phyloP scores from a whole-genome alignment of 2,113 vertebrate species.

The Polyodon spathula region DNA sequence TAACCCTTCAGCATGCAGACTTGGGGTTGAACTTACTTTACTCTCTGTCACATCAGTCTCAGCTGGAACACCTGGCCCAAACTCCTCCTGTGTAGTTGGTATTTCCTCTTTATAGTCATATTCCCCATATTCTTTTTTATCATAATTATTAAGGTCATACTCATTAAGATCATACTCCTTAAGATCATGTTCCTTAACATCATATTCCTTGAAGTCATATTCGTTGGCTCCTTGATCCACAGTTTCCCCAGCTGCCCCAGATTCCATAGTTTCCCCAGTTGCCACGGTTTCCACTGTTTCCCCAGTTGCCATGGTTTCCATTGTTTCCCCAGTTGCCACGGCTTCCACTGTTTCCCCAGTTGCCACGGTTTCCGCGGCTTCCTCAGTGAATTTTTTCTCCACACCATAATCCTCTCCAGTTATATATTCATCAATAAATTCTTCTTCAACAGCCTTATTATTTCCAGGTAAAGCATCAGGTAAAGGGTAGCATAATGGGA shows the following conservation, averaged over 20 bases:
- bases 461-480: constrained; percentile 52
- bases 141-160: constrained; percentile 81
- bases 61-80: constrained; percentile 88
- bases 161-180: constrained; percentile 59
- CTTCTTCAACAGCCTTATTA: constrained; percentile 83
- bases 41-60: constrained; percentile 85
- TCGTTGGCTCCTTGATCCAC: constrained; percentile 59
- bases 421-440: constrained; percentile 72
- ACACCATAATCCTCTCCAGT: constrained; percentile 71
- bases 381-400: constrained; percentile 64
- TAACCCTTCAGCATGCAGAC: too few relatives aligned
- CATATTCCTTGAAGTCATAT: constrained; percentile 86
- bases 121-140: constrained; percentile 71
- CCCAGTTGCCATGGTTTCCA: neutral
- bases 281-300: constrained; percentile 15
- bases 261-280: constrained; percentile 29
- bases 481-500: constrained; percentile 60
- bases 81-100: constrained; percentile 64
- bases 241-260: constrained; percentile 28
- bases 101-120: constrained; percentile 64
- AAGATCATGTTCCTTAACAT: constrained; percentile 63
- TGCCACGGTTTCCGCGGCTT: constrained; percentile 39
- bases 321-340: neutral
- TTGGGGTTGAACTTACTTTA: constrained; percentile 68
- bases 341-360: constrained; percentile 14